These are phyloP conservation scores for Drosophila greeni DNA, from an alignment of 2,888 invertebrate genomes.

Conservation along the genomic window DNA sequence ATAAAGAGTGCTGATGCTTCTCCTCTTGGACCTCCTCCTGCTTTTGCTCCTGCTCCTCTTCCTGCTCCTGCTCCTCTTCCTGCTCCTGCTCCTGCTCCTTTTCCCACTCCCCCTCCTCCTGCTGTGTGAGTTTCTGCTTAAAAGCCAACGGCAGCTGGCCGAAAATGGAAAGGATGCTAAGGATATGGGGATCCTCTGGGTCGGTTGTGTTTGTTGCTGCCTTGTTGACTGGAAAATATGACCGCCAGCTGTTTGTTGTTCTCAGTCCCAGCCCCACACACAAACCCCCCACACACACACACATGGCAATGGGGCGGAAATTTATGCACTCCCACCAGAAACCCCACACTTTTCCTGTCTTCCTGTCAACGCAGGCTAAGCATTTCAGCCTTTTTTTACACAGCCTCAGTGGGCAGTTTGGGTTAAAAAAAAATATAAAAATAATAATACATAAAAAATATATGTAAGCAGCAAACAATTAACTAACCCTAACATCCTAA, in stretches of 20 bases:
- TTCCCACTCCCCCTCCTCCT: conserved; percentile 5
- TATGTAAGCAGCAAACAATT: neutral
- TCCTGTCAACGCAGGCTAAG: conserved; percentile 32
- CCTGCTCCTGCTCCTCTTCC: neutral
- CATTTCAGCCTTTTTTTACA: conserved; percentile 15
- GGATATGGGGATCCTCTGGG: conserved; percentile 9
- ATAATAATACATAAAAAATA: neutral
- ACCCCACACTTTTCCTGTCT: conserved; percentile 7
- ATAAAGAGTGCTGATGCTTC: conserved; percentile 60
- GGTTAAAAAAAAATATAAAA: neutral
- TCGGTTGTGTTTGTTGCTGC: conserved; percentile 65
- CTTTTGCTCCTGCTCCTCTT: neutral
- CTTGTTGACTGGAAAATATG: conserved; percentile 73
- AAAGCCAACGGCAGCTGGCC: conserved; percentile 49
- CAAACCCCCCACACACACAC: conserved; percentile 15
- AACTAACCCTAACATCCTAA: neutral
- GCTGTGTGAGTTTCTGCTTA: conserved; percentile 58
- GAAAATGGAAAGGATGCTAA: conserved; percentile 37
- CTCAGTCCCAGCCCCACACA: conserved; percentile 13
- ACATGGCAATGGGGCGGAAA: conserved; percentile 31
- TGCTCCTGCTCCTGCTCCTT: too few species aligned
- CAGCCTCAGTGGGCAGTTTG: conserved; percentile 11
- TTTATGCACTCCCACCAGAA: conserved; percentile 51
- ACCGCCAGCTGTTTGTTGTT: conserved; percentile 72
- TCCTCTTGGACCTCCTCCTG: neutral